These are phyloP conservation scores for Hypanus sabinus DNA, from an alignment of 2,113 vertebrate genomes.

Conservation along the genomic window DNA sequence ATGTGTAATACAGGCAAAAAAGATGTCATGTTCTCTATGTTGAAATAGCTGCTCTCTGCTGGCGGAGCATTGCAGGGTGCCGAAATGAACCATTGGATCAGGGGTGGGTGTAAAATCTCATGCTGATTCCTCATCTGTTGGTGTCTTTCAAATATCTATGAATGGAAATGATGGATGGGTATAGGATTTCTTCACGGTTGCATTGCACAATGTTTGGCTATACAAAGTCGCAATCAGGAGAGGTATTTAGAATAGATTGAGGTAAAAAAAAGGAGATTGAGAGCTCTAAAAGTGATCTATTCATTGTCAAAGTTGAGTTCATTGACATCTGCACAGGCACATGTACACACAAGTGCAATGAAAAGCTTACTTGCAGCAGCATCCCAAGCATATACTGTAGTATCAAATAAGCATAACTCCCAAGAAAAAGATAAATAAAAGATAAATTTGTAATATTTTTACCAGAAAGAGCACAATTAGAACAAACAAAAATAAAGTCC, in stretches of 20 bases:
- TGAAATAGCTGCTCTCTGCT: not conserved
- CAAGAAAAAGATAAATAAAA: no score
- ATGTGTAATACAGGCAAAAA: not conserved
- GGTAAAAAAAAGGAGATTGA: not conserved
- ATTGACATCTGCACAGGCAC: no score
- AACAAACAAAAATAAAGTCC: no score
- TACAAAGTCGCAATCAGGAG: not conserved
- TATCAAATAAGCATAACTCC: no score
- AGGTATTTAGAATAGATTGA: not conserved
- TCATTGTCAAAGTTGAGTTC: no score
- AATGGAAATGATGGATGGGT: not conserved
- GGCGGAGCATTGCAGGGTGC: not conserved
- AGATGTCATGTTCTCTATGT: not conserved
- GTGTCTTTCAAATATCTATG: not conserved
- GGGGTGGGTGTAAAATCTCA: not conserved
- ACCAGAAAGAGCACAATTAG: no score
- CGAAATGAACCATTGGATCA: not conserved
- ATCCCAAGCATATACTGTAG: no score
- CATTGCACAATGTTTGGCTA: not conserved
- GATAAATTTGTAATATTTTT: no score
- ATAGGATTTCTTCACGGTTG: not conserved
- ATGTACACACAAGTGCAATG: no score
- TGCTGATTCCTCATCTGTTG: not conserved
- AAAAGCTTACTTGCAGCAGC: no score
- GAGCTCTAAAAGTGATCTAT: no score